Base-by-base conservation (phyloP, 1,140 invertebrate genomes). In the Caenorhabditis inopinata region DNA sequence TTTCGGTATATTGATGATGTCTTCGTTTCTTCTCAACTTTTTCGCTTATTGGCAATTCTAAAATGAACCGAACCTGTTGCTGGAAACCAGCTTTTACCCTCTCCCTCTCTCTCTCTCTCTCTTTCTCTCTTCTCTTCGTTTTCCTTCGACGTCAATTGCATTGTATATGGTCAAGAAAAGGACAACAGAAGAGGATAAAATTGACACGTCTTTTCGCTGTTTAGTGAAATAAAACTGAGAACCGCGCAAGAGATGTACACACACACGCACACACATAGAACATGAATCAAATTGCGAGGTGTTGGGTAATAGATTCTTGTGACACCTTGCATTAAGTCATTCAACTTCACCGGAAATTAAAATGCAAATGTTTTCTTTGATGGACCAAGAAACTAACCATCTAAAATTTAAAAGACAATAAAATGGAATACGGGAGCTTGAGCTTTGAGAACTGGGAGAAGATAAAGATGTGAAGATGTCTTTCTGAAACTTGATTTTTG, bases 121-220 rank as follows among this genome's bases (percentile, higher is more conserved):
- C 58, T 68, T 68, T 12, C 6, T 23, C 3, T 21, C 21, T 12
- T 21, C 25, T 58, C 53, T 58, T 18, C 27, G 18, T n/a, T 68
- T 68, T 18, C 38, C 38, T 32, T 18, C 38, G 58, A 68, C 29
- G 58, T n/a, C 58, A 68, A 68, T 68, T 68, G 51, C 32, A 29
- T 58, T 58, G 58, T 68, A 68, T 68, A 68, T 68, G 58, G 58
- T 68, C 58, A 68, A 68, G 58, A 68, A 32, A 68, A 68, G 58
- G 58, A 68, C 58, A 35, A 23, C 21, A 51, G 21, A 32, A n/a
- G 32, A 32, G n/a, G 27, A 68, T 68, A 32, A 68, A 68, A 68
- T 68, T 68, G 58, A 68, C 58, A 68, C 58, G 32, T 68, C 29
- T 68, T 68, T 68, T 68, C 18, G 29, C n/a, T 21, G 35, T 68